Evolutionary conservation across 2,113 vertebrate species (phyloP), one percentile per base, ranked within the genome.

Genomic region (Nothobranchius kuhntae): DNA sequence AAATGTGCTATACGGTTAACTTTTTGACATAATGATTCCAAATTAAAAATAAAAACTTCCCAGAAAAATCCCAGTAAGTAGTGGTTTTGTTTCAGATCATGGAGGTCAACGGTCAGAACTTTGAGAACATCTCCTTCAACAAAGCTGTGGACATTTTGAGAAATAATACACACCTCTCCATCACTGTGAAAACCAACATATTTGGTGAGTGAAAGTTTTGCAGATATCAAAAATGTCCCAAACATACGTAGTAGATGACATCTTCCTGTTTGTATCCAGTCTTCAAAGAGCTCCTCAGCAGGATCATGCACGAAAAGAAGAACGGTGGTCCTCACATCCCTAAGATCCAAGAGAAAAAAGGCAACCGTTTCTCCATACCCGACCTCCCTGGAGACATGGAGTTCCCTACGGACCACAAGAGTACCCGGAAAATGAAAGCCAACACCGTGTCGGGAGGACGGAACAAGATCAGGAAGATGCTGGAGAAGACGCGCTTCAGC

Each of bases 91-190:
- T 86, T 71, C 89, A 99, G 97, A 94, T 99, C 92, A 95, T 99
- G 95, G 97, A 99, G 93, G 94, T 99, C 53, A 99, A 98, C 26
- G 97, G 97, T 14, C 97, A 98, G 87, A 99, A 97, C 89, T 98
- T 99, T 92, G 97, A 98, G 86, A 98, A 96, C 86, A 98, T 99
- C 66, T 94, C 95, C 7, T 92, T 94, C 87, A 78, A 83, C 84
- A 98, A 99, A 92, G 97, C 97, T 21, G 86, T 95, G 70, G 97
- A 99, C 90, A 96, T 99, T 80, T 78, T 99, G 44, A 90, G 79
- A 85, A 98, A 96, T 85, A 99, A 98, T 88, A 99, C 97, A 1
- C 97, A 99, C 83, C 95, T 99, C 75, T 95, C 95, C n/a, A 92
- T 99, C 67, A 98, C 95, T 40, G 96, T 96, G 56, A 99, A 98